Conservation (phyloP, 2,113 vertebrate genomes). For the Mesoclemmys tuberculata region DNA sequence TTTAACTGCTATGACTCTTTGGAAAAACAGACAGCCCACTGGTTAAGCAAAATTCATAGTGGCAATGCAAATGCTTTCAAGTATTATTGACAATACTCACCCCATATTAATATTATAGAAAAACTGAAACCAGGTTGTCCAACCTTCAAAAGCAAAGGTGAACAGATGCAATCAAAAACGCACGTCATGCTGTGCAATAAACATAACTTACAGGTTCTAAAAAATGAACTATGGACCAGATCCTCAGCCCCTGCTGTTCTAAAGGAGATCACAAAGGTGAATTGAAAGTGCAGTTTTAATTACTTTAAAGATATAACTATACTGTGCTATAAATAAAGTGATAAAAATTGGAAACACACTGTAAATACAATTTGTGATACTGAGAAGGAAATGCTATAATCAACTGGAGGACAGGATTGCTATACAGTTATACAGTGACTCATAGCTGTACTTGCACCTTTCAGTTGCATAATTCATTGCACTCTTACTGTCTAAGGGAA, state of each 20-base stretch:
- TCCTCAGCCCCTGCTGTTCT: background rate
- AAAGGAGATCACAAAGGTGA: constrained; percentile 8
- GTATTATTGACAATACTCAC: background rate
- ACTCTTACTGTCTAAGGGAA: background rate
- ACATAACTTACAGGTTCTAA: background rate
- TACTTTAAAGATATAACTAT: constrained; percentile 27
- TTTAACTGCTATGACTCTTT: background rate
- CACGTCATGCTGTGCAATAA: background rate
- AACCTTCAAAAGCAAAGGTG: background rate
- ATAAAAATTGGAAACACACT: background rate
- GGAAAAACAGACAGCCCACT: constrained; percentile 7
- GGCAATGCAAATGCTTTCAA: background rate
- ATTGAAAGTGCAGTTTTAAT: constrained; percentile 48
- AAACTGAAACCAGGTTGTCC: background rate
- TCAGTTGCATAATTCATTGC: background rate
- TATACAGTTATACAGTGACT: background rate
- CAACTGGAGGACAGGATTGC: background rate
- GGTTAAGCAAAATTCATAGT: background rate
- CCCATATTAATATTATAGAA: background rate
- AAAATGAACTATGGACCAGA: background rate
- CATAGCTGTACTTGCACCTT: background rate
- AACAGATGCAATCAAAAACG: background rate
- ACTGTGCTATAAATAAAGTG: background rate
- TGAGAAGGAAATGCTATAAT: background rate
- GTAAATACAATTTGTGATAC: background rate